phyloP scores from a whole-genome alignment of 2,113 vertebrate species.

The Lycaon pictus region DNA sequence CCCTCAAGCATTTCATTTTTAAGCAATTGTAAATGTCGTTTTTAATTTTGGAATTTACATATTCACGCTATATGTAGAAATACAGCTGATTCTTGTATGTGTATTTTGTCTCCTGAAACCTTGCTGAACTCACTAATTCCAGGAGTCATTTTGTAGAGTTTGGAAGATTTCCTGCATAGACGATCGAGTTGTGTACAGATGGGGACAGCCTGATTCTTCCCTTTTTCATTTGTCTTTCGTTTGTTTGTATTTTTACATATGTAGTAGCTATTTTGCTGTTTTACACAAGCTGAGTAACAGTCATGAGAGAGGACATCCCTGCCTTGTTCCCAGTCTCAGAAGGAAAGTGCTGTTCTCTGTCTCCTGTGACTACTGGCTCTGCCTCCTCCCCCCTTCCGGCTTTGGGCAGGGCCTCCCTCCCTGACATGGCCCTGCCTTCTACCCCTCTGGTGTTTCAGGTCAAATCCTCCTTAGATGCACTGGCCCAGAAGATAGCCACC shows the following conservation, averaged over 20 bases:
- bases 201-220: no score
- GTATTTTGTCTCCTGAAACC: background rate
- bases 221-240: background rate
- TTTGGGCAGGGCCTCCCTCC: background rate
- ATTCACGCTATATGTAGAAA: background rate
- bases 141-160: background rate
- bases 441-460: conserved; percentile 87
- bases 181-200: rapidly evolving
- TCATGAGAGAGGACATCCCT: background rate
- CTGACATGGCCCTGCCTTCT: background rate
- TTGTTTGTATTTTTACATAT: background rate
- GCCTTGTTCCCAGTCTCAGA: no score
- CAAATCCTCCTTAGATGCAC: conserved; percentile 90
- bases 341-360: no score
- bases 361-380: background rate
- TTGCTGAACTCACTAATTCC: background rate
- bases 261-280: no score
- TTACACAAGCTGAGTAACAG: no score
- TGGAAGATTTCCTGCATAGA: background rate
- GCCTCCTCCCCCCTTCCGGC: background rate
- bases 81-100: rapidly evolving
- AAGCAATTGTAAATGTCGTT: rapidly evolving
- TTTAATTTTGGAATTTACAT: rapidly evolving
- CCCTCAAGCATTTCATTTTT: rapidly evolving
- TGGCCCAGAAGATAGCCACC: conserved; percentile 90